A percentile compares a stretch with the other conserved stretches of the same genome.
These are phyloP conservation scores for Theretra japonica DNA, from an alignment of 2,888 invertebrate species.

Conservation along the genomic window DNA sequence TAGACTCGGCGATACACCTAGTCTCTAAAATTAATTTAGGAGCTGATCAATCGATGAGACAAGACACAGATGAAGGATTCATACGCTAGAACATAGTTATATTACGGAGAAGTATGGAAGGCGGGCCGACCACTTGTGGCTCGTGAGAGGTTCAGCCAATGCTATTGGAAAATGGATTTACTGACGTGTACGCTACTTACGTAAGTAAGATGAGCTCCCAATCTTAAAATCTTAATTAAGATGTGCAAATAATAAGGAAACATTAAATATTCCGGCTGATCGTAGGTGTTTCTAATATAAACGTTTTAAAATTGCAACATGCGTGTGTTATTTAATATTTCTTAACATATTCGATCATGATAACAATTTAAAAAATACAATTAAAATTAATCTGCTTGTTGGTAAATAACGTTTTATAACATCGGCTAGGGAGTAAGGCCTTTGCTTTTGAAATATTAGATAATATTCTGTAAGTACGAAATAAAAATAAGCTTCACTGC, in stretches of 20 bases:
- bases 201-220: slow-evolving; percentile 23
- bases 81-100: slow-evolving; percentile 44
- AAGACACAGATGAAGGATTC: not conserved
- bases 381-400: too few species aligned
- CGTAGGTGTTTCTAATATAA: too few species aligned
- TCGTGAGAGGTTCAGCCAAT: slow-evolving; percentile 56
- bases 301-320: too few species aligned
- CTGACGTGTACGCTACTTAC: slow-evolving; percentile 40
- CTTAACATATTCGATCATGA: too few species aligned
- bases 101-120: slow-evolving; percentile 56
- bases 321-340: too few species aligned
- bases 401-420: too few species aligned
- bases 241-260: not conserved
- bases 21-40: not conserved
- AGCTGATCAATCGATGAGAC: not conserved
- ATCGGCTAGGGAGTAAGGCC: too few species aligned
- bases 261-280: not conserved
- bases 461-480: too few species aligned
- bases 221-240: slow-evolving; percentile 29
- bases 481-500: too few species aligned
- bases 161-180: slow-evolving; percentile 64
- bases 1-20: not conserved
- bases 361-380: too few species aligned
- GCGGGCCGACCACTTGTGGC: slow-evolving; percentile 82
- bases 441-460: too few species aligned